These are phyloP conservation scores for Spodoptera frugiperda DNA, from an alignment of 1,140 invertebrate genomes.

Conservation along the genomic window DNA sequence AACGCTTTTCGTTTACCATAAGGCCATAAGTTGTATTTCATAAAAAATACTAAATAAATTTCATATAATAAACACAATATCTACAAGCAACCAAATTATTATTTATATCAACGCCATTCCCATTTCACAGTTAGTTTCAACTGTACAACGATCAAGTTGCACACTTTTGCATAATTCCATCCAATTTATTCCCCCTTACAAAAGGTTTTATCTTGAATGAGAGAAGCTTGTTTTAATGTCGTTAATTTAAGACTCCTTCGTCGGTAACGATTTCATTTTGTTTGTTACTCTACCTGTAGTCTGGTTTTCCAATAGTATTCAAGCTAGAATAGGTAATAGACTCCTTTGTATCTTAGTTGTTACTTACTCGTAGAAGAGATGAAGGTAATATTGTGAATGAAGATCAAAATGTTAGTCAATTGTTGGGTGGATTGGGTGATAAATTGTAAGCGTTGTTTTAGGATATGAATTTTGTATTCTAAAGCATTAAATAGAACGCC, in stretches of 20 bases:
- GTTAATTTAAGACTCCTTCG: slow-evolving; percentile 71
- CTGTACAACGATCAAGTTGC: slow-evolving; percentile 20
- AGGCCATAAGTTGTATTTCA: too few species aligned
- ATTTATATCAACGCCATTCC: slow-evolving; percentile 3
- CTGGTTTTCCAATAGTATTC: slow-evolving; percentile 45
- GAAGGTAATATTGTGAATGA: background rate
- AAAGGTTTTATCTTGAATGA: slow-evolving; percentile 79
- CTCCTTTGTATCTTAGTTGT: slow-evolving; percentile 1
- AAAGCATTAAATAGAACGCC: too few species aligned
- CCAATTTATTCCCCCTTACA: slow-evolving; percentile 73
- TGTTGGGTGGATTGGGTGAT: too few species aligned
- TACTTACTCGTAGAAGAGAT: background rate
- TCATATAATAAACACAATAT: too few species aligned
- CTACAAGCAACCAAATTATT: too few species aligned
- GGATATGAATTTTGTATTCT: too few species aligned
- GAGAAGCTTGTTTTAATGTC: slow-evolving; percentile 78
- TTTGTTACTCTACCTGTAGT: slow-evolving; percentile 47
- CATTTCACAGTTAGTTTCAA: background rate
- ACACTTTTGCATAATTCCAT: slow-evolving; percentile 61
- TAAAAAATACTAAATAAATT: too few species aligned
- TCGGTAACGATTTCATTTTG: slow-evolving; percentile 75
- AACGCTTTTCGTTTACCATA: too few species aligned
- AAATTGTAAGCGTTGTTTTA: too few species aligned
- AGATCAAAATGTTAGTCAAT: too few species aligned
- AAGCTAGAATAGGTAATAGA: slow-evolving; percentile 41